Evolutionary conservation across 2,888 invertebrate species (phyloP), one percentile per base, ranked within the genome.

Genomic region (Temnothorax rugatulus): DNA sequence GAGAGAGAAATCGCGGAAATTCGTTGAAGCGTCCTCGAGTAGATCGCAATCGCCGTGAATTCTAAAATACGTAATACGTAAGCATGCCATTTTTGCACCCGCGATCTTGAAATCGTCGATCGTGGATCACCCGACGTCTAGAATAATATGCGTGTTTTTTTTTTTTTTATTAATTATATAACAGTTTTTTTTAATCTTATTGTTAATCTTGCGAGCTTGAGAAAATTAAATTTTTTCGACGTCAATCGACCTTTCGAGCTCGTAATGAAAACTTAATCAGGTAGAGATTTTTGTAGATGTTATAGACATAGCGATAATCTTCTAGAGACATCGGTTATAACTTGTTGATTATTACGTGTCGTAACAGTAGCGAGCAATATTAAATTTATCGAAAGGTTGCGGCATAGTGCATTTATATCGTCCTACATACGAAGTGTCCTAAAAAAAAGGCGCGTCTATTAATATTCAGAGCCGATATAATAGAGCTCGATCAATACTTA

Each of bases 401-500:
- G 38, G 18, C 44, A 13, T 21, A 18, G 7, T 25, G 57, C 15
- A 76, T 68, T 64, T 68, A 38, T 34, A 50, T 74, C n/a, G 3
- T 41, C 52, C 18, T 63, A 21, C 52, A 21, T 38, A 25, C 11
- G 52, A 68, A 8, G 15, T 44, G 25, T 13, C 15, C 52, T 54
- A 8, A 47, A 77, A 52, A 54, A 54, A 47, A 68, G 29, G 15
- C n/a, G n/a, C 38, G 11, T 68, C 34, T 68, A 66, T 68, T 77
- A 41, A 77, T 44, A 41, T 54, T 54, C 68, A n/a, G 15, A 18
- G 15, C 52, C 25, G 52, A 54, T 29, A 54, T 15, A 29, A 29
- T 25, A 25, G 15, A 50, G 15, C n/a, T n/a, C 15, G 54, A 77
- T 77, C 68, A 44, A 77, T 77, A 29, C n/a, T 68, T 54, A 15